Evolutionary conservation across 2,113 vertebrate species (phyloP).

Genomic region (Tricholaema leucomelas): DNA sequence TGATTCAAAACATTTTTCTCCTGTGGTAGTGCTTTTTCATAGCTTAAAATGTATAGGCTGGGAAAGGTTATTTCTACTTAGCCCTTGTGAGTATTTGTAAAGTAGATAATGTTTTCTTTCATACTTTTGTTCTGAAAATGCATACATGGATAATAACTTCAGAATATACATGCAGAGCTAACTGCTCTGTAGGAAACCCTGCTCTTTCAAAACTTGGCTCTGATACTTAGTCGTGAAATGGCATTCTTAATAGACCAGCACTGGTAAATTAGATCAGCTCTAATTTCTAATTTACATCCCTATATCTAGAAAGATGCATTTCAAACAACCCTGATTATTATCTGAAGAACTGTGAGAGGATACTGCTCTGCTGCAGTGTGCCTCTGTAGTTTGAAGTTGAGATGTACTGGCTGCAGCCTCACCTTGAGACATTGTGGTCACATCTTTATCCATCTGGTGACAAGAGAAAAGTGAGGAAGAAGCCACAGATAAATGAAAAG

Average conservation of each 20-base stretch:
- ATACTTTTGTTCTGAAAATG: background rate
- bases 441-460: background rate
- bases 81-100: background rate
- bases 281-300: background rate
- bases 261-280: background rate
- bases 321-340: background rate
- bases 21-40: background rate
- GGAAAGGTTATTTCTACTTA: background rate
- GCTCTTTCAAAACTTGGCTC: background rate
- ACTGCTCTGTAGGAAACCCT: background rate
- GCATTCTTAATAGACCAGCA: background rate
- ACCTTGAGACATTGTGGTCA: background rate
- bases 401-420: fast-evolving
- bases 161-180: background rate
- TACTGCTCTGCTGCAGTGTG: background rate
- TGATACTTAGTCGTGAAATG: background rate
- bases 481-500: background rate
- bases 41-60: background rate
- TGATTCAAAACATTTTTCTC: background rate
- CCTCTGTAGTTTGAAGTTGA: background rate
- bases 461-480: background rate
- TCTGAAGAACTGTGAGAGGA: background rate
- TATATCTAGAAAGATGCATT: background rate
- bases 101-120: background rate
- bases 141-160: background rate